Percentiles rank a stretch among this genome's conserved stretches.
Evolutionary conservation across 1,140 invertebrate species (phyloP).

Genomic region (Apis florea): DNA sequence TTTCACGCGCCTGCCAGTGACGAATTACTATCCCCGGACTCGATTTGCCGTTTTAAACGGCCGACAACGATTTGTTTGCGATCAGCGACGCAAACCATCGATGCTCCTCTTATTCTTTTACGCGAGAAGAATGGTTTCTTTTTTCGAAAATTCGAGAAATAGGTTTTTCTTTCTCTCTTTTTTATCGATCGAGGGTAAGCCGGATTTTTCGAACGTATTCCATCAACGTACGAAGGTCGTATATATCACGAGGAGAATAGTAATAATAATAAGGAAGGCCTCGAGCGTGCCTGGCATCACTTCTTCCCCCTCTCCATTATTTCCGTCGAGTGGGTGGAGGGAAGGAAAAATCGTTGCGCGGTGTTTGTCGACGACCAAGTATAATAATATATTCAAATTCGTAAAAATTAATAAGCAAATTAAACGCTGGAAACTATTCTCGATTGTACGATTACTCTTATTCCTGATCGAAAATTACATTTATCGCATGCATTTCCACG

Average conservation of each 20-base stretch:
- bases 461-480: too few relatives aligned
- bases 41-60: neutral
- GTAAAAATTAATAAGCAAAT: too few relatives aligned
- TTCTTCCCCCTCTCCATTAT: slow-evolving; percentile 57
- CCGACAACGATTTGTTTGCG: slow-evolving; percentile 19
- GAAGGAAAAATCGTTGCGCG: too few relatives aligned
- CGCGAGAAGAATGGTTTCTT: too few relatives aligned
- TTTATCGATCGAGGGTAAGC: slow-evolving; percentile 62
- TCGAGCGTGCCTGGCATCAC: slow-evolving; percentile 73
- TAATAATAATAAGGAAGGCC: slow-evolving; percentile 52
- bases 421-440: too few relatives aligned
- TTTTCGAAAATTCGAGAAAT: neutral
- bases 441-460: too few relatives aligned
- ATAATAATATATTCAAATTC: too few relatives aligned
- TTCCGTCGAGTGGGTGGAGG: neutral
- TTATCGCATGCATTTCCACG: too few relatives aligned
- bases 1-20: neutral
- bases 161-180: neutral
- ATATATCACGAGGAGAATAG: slow-evolving; percentile 71
- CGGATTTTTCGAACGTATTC: slow-evolving; percentile 76
- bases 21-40: neutral
- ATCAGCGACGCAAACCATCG: neutral
- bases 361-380: too few relatives aligned
- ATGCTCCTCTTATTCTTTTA: too few relatives aligned
- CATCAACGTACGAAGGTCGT: slow-evolving; percentile 75